Conservation (phyloP, 2,113 vertebrate genomes). For the Albula glossodonta region DNA sequence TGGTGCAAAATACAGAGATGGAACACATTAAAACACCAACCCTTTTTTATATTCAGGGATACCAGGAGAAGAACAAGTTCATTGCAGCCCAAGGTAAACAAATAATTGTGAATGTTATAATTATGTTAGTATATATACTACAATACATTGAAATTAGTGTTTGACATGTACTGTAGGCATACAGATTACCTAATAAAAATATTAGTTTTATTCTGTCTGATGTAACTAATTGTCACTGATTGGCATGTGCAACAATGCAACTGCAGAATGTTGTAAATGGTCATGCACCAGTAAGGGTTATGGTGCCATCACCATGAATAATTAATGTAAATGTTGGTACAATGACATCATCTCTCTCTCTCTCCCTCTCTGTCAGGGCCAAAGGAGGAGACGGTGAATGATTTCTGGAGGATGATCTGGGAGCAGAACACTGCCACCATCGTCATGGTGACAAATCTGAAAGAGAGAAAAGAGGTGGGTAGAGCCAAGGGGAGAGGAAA, state of each 20-base stretch:
- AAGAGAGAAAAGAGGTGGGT: conserved; percentile 93
- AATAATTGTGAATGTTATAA: not conserved
- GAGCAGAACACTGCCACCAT: conserved; percentile 98
- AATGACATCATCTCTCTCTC: not conserved
- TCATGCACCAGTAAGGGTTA: not conserved
- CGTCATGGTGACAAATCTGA: conserved; percentile 98
- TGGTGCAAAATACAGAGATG: not conserved
- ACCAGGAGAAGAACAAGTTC: conserved; percentile 99
- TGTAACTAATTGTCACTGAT: not conserved
- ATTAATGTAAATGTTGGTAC: not conserved
- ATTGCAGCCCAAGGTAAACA: conserved; percentile 93
- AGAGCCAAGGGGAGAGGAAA: not conserved
- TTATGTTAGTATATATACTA: not conserved
- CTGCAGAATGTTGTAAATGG: not conserved
- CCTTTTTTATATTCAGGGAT: conserved; percentile 74
- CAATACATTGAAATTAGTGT: too few relatives aligned
- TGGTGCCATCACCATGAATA: not conserved
- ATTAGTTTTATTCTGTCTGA: too few relatives aligned
- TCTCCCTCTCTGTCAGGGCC: conserved; percentile 75
- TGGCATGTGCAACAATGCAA: not conserved
- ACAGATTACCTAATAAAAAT: too few relatives aligned
- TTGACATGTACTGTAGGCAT: too few relatives aligned
- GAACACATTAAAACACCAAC: not conserved
- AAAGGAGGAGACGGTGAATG: conserved; percentile 97
- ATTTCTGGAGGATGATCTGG: conserved; percentile 99